phyloP scores from a whole-genome alignment of 2,113 vertebrate species.

The Coregonus clupeaformis region DNA sequence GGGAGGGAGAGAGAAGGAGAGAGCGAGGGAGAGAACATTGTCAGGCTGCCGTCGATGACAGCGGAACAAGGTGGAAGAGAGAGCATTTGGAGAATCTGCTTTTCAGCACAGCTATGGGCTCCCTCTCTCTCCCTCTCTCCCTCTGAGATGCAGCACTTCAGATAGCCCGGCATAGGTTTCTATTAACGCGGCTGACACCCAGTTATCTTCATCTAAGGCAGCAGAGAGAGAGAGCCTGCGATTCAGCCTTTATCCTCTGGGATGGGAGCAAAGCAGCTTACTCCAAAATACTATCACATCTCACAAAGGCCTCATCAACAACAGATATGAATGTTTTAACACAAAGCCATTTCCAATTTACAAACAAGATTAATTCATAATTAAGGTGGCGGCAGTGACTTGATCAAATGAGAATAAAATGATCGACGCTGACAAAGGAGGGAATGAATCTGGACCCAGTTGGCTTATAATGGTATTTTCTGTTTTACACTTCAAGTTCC shows the following conservation, averaged over 20 bases:
- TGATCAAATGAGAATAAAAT: conserved; percentile 32
- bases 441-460: conserved; percentile 29
- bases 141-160: conserved; percentile 51
- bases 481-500: conserved; percentile 23
- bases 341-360: conserved; percentile 51
- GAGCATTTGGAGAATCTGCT: conserved; percentile 80
- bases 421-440: neutral
- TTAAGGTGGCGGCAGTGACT: conserved; percentile 48
- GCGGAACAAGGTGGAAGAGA: conserved; percentile 80
- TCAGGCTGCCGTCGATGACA: conserved; percentile 86
- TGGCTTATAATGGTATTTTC: conserved; percentile 23
- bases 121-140: neutral
- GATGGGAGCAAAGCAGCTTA: conserved; percentile 62
- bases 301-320: conserved; percentile 48
- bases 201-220: conserved; percentile 75
- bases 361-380: conserved; percentile 60
- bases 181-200: conserved; percentile 78
- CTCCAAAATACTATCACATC: conserved; percentile 56
- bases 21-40: conserved; percentile 87
- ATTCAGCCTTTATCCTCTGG: conserved; percentile 58
- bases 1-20: conserved; percentile 38
- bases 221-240: conserved; percentile 25
- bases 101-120: conserved; percentile 65
- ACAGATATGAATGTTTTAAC: conserved; percentile 57
- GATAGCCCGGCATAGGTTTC: conserved; percentile 80